Base-by-base conservation (phyloP, 2,797 vertebrate genomes). In the Myripristis jacobus region DNA sequence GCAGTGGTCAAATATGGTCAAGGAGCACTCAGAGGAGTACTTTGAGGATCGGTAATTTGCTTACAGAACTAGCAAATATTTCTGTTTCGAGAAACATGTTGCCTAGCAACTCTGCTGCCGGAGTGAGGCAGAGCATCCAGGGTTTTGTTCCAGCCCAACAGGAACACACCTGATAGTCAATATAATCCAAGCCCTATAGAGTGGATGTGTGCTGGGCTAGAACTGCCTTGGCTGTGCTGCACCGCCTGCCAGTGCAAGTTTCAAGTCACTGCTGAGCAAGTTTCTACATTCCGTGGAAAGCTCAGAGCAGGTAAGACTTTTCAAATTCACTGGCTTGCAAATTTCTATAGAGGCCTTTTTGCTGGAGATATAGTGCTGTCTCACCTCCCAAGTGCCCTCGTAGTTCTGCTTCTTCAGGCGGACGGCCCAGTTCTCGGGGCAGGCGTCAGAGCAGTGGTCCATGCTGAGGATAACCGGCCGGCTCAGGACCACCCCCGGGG, bases 351-450 rank as follows among this genome's bases (percentile, higher is more conserved):
- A 74, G 72, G 80, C 6, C 6, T 29, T 78, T 82, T 77, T 58
- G 60, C 21, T 41, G 44, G 64, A 75, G 72, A 78, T 76, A 71
- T 25, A 29, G 73, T 9, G 66, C 46, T 11, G 41, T 44, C 92
- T 96, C 89, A 99, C 98, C 97, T 99, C 98, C 98, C 98, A 99
- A 2, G 92, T 93, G 80, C 98, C 98, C 85, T 98, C 97, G 0
- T 97, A 98, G 0, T 95, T 97, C 90, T 99, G 98, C 90, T 98
- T 99, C 93, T 99, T 98, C 87, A 99, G 96, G 64, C 92, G 94
- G 75, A 99, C 93, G 89, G 96, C 96, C 98, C 98, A 99, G 94
- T 97, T 97, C 87, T 99, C 97, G 0, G 96, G 93, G 52, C 95
- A 95, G 77, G 96, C 96, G 86, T 99, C 98, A 63, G 96, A 97